Percentiles rank a stretch among this genome's conserved stretches.
phyloP scores from a whole-genome alignment of 2,797 vertebrate species.

The Eulemur mongoz region DNA sequence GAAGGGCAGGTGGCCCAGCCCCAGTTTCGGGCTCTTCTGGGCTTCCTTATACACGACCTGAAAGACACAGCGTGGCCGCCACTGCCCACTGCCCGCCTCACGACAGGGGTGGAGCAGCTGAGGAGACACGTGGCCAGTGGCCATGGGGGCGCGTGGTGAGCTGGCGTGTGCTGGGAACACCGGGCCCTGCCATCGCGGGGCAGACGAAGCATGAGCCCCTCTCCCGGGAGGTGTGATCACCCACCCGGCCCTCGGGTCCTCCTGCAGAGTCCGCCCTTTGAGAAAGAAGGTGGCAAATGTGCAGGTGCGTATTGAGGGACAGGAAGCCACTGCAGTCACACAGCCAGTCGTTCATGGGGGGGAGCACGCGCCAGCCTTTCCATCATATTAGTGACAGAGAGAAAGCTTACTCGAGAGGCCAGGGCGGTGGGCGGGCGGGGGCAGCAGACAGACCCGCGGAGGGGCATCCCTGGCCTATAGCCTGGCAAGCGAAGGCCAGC shows the following conservation, averaged over 20 bases:
- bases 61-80: conserved; percentile 63
- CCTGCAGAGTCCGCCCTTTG: neutral
- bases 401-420: neutral
- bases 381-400: neutral
- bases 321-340: neutral
- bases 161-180: neutral
- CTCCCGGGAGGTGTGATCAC: neutral
- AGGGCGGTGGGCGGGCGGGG: neutral
- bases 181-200: rapidly evolving
- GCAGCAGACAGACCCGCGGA: neutral
- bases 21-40: conserved; percentile 87
- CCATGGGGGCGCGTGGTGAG: neutral
- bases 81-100: neutral
- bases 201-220: neutral
- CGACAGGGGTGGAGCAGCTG: rapidly evolving
- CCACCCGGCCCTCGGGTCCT: no score
- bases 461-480: neutral
- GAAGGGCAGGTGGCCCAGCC: conserved; percentile 87
- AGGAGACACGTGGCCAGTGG: neutral
- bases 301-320: neutral
- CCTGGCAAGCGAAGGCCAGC: neutral
- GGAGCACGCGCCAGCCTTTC: neutral
- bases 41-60: conserved; percentile 95
- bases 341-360: neutral
- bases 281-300: no score